Base-by-base conservation (phyloP, 2,888 invertebrate species). In the Heliconius charithonia region DNA sequence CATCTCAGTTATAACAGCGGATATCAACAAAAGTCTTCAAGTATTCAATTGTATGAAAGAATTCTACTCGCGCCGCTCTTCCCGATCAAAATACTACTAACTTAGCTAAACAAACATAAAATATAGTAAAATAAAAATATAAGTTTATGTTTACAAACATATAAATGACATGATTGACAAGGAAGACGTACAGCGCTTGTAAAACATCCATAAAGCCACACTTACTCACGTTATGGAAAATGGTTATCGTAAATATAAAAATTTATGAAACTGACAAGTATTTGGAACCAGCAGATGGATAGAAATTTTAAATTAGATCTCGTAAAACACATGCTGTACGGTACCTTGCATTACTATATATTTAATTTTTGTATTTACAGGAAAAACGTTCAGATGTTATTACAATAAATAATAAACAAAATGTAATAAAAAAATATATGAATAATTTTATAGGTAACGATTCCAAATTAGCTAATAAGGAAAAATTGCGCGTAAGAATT, bases 191-290 rank as follows among this genome's bases (percentile, higher is more conserved):
- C 32, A 62, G n/a, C 56, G 77, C 75, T 76, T 81, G 74, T 81
- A 78, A 80, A 81, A 78, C 51, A 51, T 56, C 74, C 72, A 77
- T 81, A 79, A 81, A 81, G 71, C 32, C 76, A 73, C 69, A 78
- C 63, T 74, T 67, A 72, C 78, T 29, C 72, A 74, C 76, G 71
- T 76, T 81, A 81, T 80, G 74, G 76, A 76, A 78, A 73, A 78
- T 78, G 74, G 74, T 62, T 65, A 75, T 63, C 56, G 65, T 73
- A 70, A 80, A 78, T 76, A 76, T 76, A 80, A 80, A 80, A 73
- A 69, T 78, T 76, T 74, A 81, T 76, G 76, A 76, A 74, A 70
- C 74, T 76, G 78, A 71, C 37, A 73, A 71, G 73, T 51, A 65
- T 62, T 77, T 67, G 69, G 74, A 62, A 27, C 56, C 37, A 32